These are phyloP conservation scores for Amblyopsis hoosieri DNA, from an alignment of 2,797 vertebrate species.

Conservation along the genomic window DNA sequence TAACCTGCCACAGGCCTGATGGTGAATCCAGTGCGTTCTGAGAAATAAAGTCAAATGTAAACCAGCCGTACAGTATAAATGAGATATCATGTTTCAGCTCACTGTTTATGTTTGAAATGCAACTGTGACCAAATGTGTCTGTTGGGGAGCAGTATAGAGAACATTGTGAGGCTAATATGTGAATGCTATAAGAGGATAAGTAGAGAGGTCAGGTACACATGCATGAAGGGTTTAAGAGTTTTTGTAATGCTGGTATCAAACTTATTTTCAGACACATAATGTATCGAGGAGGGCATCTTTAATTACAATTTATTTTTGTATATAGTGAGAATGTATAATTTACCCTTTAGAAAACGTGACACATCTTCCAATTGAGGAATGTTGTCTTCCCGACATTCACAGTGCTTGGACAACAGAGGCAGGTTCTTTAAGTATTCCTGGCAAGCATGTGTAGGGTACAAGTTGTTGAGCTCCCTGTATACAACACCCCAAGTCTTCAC, in stretches of 20 bases:
- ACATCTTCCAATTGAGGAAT: constrained; percentile 97
- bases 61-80: background rate
- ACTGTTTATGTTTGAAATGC: too few relatives aligned
- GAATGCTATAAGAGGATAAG: too few relatives aligned
- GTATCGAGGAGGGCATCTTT: too few relatives aligned
- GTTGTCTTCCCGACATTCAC: constrained; percentile 93
- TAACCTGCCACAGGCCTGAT: constrained; percentile 97
- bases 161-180: too few relatives aligned
- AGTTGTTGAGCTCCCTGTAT: constrained; percentile 91
- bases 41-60: constrained; percentile 26
- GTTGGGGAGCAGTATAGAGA: too few relatives aligned
- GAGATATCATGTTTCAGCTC: background rate
- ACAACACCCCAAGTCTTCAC: constrained; percentile 95
- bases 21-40: constrained; percentile 93
- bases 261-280: too few relatives aligned
- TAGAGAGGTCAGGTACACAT: too few relatives aligned
- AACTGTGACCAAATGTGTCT: background rate
- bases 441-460: constrained; percentile 96
- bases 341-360: constrained; percentile 93
- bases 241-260: too few relatives aligned
- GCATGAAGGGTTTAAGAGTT: too few relatives aligned
- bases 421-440: constrained; percentile 96
- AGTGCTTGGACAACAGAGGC: constrained; percentile 90
- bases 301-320: too few relatives aligned
- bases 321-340: background rate